Evolutionary conservation across 2,888 invertebrate species (phyloP).

Genomic region (Diogma glabrata): DNA sequence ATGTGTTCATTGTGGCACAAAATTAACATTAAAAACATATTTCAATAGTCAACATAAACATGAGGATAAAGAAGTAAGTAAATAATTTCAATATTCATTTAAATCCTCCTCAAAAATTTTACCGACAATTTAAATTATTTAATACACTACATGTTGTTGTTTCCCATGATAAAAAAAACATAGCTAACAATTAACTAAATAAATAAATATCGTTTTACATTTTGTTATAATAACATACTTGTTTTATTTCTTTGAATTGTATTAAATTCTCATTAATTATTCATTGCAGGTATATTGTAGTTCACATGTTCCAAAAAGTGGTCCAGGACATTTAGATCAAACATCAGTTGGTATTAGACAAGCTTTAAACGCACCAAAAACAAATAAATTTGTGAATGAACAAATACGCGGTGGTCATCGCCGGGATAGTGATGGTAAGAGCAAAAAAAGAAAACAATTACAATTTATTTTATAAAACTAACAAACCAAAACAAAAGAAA

Average conservation of each 20-base stretch:
- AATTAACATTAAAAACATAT: slow-evolving; percentile 86
- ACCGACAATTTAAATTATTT: neutral
- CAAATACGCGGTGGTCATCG: slow-evolving; percentile 65
- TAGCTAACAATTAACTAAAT: slow-evolving; percentile 1
- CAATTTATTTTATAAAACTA: neutral
- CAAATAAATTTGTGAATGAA: slow-evolving; percentile 80
- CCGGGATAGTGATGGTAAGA: slow-evolving; percentile 37
- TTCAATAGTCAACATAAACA: slow-evolving; percentile 91
- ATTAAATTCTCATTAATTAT: neutral
- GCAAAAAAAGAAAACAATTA: neutral
- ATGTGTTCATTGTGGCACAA: slow-evolving; percentile 86
- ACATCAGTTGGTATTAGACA: slow-evolving; percentile 80
- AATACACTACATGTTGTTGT: neutral
- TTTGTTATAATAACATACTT: neutral
- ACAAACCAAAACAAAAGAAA: no score
- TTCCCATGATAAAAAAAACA: neutral
- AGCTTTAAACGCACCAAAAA: slow-evolving; percentile 79
- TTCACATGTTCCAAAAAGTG: slow-evolving; percentile 93
- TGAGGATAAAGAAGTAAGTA: slow-evolving; percentile 69
- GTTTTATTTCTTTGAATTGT: neutral
- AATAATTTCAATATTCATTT: no score
- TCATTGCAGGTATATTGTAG: slow-evolving; percentile 69
- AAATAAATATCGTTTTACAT: neutral
- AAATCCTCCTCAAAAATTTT: neutral
- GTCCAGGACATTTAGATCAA: slow-evolving; percentile 79